Evolutionary conservation across 2,888 invertebrate species (phyloP), one percentile per base, ranked within the genome.

Genomic region (Eupithecia vulgata): DNA sequence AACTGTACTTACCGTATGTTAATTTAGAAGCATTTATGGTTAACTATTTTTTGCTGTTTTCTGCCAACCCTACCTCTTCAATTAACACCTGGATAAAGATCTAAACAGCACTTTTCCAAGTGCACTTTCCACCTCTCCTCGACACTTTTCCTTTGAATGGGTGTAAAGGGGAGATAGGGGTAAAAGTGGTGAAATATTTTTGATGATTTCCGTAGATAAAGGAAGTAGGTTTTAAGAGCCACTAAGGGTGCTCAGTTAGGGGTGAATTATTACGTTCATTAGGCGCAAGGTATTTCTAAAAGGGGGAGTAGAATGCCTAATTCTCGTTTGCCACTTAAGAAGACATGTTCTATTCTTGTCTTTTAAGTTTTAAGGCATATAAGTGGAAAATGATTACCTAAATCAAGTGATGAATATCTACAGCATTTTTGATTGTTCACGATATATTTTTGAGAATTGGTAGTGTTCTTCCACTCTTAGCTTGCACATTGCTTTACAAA

Each of bases 121-220:
- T 15, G 62, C 62, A 37, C 37, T 64, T 64, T n/a, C 37, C 61
- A 12, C 5, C 62, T 64, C 62, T 37, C 62, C 62, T 35, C 57
- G 21, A 4, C 59, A 15, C 34, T 61, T 61, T 61, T 34, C 34
- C 37, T 65, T 21, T 37, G 35, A 62, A 72, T 45, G 30, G 64
- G 40, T 59, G 5, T 35, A 74, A 68, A 67, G 67, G 69, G 59
- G 68, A 78, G 77, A 78, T 77, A 78, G 73, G 64, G 57, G 10
- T 61, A 17, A 68, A 74, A 76, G 73, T 78, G 70, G 76, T 67
- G 74, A 76, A 79, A 79, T 78, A 79, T 79, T 79, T 79, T 67
- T 77, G 79, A 78, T 79, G 77, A 75, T 72, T 75, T 74, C 73
- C 67, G 76, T 5, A 75, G 79, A 79, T 79, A 77, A 48, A 30